Evolutionary conservation across 1,140 invertebrate species (phyloP).

Genomic region (Caerostris extrusa): DNA sequence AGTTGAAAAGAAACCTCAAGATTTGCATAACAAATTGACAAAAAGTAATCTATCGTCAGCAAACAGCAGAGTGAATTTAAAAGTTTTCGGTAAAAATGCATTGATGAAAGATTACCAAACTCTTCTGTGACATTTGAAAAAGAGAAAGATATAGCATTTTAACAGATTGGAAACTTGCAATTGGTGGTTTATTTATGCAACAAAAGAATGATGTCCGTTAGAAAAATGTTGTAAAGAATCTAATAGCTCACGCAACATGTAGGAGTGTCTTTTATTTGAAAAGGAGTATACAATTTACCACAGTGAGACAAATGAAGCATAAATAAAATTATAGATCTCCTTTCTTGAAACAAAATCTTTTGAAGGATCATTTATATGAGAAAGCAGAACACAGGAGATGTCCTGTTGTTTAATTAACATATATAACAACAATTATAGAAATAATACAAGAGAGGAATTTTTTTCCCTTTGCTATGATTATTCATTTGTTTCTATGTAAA

Average conservation of each 20-base stretch:
- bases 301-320: not conserved
- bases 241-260: not conserved
- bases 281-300: not conserved
- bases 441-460: too few relatives aligned
- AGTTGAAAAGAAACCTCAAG: conserved; percentile 33
- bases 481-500: too few relatives aligned
- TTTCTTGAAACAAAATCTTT: too few relatives aligned
- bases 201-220: not conserved
- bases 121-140: conserved; percentile 12
- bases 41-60: conserved; percentile 14
- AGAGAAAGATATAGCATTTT: not conserved
- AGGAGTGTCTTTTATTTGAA: not conserved
- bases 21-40: conserved; percentile 53
- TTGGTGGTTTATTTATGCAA: not conserved
- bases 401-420: too few relatives aligned
- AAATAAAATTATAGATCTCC: too few relatives aligned
- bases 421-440: too few relatives aligned
- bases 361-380: too few relatives aligned
- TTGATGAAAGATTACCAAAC: conserved; percentile 18
- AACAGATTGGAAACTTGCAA: not conserved
- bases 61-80: not conserved
- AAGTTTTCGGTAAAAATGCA: not conserved
- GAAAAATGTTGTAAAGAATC: not conserved
- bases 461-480: too few relatives aligned
- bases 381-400: too few relatives aligned